Evolutionary conservation across 1,140 invertebrate genomes (phyloP).

Genomic region (Ruditapes philippinarum): DNA sequence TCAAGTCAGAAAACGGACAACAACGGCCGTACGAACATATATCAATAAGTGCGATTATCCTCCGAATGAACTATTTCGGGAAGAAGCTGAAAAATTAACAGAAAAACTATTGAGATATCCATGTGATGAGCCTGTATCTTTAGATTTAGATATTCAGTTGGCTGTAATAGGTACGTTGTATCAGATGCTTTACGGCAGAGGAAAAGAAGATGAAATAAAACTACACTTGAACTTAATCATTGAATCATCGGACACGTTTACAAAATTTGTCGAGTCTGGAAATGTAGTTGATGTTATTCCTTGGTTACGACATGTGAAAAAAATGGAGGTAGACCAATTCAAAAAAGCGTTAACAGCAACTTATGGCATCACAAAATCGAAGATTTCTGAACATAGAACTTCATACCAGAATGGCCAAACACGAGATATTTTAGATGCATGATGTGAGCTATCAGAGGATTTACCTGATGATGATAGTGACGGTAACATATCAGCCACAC

Average conservation of each 20-base stretch:
- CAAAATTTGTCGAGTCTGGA: neutral
- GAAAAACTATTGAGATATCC: neutral
- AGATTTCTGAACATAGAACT: too few relatives aligned
- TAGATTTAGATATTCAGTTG: neutral
- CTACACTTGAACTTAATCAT: too few relatives aligned
- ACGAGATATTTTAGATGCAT: neutral
- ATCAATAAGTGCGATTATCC: too few relatives aligned
- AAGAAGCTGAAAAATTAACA: too few relatives aligned
- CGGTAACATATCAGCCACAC: too few relatives aligned
- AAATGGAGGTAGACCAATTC: too few relatives aligned
- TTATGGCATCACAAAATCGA: too few relatives aligned
- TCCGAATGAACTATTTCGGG: too few relatives aligned
- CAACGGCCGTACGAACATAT: neutral
- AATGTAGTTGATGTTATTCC: neutral
- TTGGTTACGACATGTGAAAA: too few relatives aligned
- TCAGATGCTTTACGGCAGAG: too few relatives aligned
- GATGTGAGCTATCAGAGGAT: neutral
- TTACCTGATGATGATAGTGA: slow-evolving; percentile 95
- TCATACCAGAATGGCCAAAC: neutral
- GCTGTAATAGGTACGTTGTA: neutral
- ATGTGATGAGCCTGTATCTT: neutral
- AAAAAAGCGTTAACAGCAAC: too few relatives aligned
- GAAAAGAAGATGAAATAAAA: too few relatives aligned
- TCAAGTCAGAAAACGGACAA: neutral
- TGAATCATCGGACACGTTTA: neutral